phyloP scores from a whole-genome alignment of 2,797 vertebrate species.

The Craterocephalus amniculus region DNA sequence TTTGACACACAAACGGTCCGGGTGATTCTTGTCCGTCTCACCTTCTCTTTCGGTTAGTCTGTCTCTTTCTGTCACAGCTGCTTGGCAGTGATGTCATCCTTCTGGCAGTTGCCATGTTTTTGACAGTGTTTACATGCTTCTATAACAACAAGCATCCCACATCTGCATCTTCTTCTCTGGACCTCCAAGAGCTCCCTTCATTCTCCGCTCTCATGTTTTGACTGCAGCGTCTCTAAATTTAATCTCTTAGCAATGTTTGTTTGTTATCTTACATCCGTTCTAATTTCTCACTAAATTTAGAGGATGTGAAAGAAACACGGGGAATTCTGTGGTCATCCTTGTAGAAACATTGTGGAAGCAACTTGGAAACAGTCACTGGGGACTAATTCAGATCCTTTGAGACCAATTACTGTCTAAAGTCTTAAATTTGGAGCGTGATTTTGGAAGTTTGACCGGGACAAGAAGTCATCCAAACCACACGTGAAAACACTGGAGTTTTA shows the following conservation, averaged over 20 bases:
- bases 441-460: background rate
- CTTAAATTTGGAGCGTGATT: background rate
- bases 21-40: background rate
- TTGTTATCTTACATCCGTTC: constrained; percentile 1
- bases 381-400: background rate
- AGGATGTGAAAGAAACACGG: background rate
- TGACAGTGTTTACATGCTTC: constrained; percentile 76
- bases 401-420: background rate
- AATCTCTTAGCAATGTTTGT: background rate
- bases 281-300: constrained; percentile 4
- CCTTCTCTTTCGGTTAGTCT: constrained; percentile 7
- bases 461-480: background rate
- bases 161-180: constrained; percentile 74
- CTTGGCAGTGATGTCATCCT: constrained; percentile 74
- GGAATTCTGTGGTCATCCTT: background rate
- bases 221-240: background rate
- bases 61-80: constrained; percentile 71
- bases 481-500: background rate
- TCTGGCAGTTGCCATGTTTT: constrained; percentile 80
- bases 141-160: constrained; percentile 80
- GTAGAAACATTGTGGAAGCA: constrained; percentile 1
- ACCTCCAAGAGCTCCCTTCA: constrained; percentile 18
- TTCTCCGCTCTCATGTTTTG: constrained; percentile 12
- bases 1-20: background rate
- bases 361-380: background rate